Conservation (phyloP, 1,140 invertebrate genomes). For the Mesaphorura yosii region DNA sequence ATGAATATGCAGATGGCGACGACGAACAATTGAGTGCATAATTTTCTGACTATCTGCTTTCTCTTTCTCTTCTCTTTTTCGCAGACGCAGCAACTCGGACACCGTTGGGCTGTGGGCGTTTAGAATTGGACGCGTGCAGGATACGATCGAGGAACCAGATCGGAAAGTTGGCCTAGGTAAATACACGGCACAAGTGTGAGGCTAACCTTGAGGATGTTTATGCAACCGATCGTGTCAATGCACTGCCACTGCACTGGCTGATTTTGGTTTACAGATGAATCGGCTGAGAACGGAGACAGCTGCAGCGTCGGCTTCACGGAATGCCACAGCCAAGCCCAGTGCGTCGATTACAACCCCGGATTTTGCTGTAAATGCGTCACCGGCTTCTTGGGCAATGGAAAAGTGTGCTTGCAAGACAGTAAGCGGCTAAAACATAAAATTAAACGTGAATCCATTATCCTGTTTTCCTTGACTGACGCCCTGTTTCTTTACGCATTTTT, state of each 20-base stretch:
- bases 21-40: too few relatives aligned
- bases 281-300: neutral
- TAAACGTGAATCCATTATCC: neutral
- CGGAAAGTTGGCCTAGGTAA: conserved; percentile 37
- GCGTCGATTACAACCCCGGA: conserved; percentile 65
- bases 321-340: conserved; percentile 70
- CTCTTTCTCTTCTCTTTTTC: too few relatives aligned
- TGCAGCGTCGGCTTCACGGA: conserved; percentile 44
- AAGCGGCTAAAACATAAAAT: conserved; percentile 26
- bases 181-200: too few relatives aligned
- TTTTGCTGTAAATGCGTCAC: conserved; percentile 76
- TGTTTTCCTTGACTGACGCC: neutral
- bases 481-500: neutral
- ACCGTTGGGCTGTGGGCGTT: conserved; percentile 73
- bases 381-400: conserved; percentile 76
- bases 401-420: conserved; percentile 71
- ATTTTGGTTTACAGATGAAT: neutral
- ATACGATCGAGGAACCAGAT: conserved; percentile 56
- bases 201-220: too few relatives aligned
- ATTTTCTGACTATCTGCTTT: too few relatives aligned
- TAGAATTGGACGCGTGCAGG: conserved; percentile 54
- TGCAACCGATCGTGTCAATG: too few relatives aligned
- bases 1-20: too few relatives aligned
- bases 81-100: conserved; percentile 71
- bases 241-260: too few relatives aligned